Evolutionary conservation across 1,140 invertebrate genomes (phyloP).

Genomic region (Aphidius ervi): DNA sequence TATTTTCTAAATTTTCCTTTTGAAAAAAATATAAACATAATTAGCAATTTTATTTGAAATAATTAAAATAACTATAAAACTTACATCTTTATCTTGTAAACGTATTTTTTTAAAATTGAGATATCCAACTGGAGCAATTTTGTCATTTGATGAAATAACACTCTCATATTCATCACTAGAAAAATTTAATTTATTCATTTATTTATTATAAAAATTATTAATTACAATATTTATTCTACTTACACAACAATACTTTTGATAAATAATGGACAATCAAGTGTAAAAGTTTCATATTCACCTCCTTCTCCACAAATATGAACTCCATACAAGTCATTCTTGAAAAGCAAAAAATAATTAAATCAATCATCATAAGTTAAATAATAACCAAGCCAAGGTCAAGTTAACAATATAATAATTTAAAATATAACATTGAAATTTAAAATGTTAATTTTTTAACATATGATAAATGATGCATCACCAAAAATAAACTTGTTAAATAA

Average conservation of each 20-base stretch:
- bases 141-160: conserved; percentile 84
- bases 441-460: conserved; percentile 2
- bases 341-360: conserved; percentile 17
- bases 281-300: conserved; percentile 98
- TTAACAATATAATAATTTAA: too few relatives aligned
- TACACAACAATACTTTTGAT: conserved; percentile 85
- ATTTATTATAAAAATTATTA: conserved; percentile 1
- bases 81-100: conserved; percentile 65
- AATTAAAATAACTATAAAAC: conserved; percentile 4
- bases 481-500: conserved; percentile 34
- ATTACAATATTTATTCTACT: conserved; percentile 49
- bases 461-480: conserved; percentile 32
- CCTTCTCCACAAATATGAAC: conserved; percentile 98
- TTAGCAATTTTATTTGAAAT: neutral
- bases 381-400: neutral
- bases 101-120: conserved; percentile 81
- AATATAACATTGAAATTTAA: conserved; percentile 15
- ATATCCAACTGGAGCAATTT: conserved; percentile 89
- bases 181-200: conserved; percentile 37
- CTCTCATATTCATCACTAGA: conserved; percentile 81
- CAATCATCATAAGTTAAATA: too few relatives aligned
- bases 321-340: conserved; percentile 74
- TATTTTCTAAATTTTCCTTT: conserved; percentile 42
- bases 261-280: conserved; percentile 94
- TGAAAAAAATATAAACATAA: conserved; percentile 11